phyloP scores from a whole-genome alignment of 2,888 invertebrate genomes.

The Cataglyphis altisquamis region DNA sequence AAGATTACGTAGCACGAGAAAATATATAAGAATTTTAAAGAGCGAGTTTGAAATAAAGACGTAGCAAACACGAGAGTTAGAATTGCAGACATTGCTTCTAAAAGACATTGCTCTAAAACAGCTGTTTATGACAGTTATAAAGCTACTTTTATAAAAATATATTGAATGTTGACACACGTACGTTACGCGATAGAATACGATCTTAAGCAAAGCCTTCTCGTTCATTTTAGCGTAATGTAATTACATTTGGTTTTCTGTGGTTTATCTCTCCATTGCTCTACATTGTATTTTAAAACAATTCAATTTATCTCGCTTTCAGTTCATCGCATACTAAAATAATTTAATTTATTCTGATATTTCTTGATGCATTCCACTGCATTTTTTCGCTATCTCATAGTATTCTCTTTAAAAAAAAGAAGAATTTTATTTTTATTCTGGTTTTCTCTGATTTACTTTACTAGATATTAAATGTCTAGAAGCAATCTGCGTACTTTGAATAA shows the following conservation, averaged over 20 bases:
- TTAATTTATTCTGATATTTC: not conserved
- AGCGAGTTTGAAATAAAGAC: not conserved
- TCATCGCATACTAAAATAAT: not conserved
- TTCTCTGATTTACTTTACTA: not conserved
- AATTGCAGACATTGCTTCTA: not conserved
- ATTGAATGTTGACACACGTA: not conserved
- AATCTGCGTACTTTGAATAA: not conserved
- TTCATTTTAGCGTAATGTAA: not conserved
- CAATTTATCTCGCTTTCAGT: not conserved
- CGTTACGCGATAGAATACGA: not conserved
- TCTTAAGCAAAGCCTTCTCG: not conserved
- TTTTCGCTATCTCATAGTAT: not conserved
- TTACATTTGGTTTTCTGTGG: not conserved
- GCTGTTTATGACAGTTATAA: not conserved
- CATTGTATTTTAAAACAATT: not conserved
- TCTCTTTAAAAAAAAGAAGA: not conserved
- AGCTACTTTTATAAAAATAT: not conserved
- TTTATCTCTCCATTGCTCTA: not conserved
- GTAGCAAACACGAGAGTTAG: not conserved
- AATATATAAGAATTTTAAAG: not conserved
- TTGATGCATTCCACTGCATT: not conserved
- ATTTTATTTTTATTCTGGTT: not conserved
- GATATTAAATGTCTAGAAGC: not conserved
- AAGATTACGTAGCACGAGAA: not conserved
- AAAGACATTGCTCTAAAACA: not conserved